These are phyloP conservation scores for Lasioglossum malachurum DNA, from an alignment of 2,888 invertebrate species.

Conservation along the genomic window DNA sequence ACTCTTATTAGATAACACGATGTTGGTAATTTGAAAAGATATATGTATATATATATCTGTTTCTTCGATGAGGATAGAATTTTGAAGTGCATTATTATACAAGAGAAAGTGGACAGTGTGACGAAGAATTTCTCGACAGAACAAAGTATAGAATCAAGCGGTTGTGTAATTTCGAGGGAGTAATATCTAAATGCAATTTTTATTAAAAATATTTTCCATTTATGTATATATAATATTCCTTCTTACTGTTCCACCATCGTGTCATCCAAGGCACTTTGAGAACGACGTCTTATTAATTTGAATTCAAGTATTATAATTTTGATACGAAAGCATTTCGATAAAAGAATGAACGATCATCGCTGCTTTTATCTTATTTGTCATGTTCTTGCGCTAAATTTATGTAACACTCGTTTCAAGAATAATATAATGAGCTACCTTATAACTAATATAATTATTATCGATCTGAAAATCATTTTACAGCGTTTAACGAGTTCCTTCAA, in stretches of 20 bases:
- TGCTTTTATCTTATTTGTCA: constrained; percentile 22
- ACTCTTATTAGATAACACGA: constrained; percentile 71
- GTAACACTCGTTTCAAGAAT: constrained; percentile 37
- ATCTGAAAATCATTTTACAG: constrained; percentile 52
- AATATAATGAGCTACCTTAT: constrained; percentile 51
- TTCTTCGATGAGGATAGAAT: background rate
- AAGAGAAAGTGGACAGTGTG: constrained; percentile 8
- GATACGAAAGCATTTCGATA: constrained; percentile 39
- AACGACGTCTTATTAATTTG: constrained; percentile 39
- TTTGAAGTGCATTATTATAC: background rate
- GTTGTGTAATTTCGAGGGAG: background rate
- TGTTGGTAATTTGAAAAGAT: constrained; percentile 47
- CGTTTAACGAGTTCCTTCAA: constrained; percentile 55
- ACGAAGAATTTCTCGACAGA: background rate
- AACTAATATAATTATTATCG: constrained; percentile 56
- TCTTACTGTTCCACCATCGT: constrained; percentile 64
- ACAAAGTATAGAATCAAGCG: background rate
- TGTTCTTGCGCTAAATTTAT: constrained; percentile 22
- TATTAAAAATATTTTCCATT: constrained; percentile 5
- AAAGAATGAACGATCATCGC: constrained; percentile 42
- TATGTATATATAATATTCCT: constrained; percentile 1
- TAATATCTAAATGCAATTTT: background rate
- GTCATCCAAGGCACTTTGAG: constrained; percentile 72
- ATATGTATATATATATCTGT: background rate
- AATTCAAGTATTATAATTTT: constrained; percentile 29